Evolutionary conservation across 2,888 invertebrate species (phyloP), one percentile per base, ranked within the genome.

Genomic region (Tridacna crocea): DNA sequence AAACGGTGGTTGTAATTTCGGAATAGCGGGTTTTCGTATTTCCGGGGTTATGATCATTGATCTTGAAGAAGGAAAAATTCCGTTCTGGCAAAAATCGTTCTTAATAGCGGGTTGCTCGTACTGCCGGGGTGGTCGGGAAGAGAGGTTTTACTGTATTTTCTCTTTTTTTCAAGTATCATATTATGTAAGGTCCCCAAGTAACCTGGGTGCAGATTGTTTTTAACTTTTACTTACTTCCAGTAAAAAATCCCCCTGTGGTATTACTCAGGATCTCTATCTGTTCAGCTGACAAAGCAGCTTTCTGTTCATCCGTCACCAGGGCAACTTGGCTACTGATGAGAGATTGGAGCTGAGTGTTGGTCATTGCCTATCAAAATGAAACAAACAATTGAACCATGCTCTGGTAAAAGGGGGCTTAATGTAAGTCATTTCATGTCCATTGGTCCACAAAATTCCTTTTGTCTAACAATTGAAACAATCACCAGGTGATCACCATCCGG

Each of bases 331-430:
- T 36, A 26, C 51, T 70, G 0, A 51, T 70, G 15, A 70, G 70
- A 6, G 70, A 48, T 17, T 24, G 24, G 19, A 70, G 55, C 51
- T 70, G 70, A 8, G 22, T 26, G 13, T 48, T 26, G 17, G 70
- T 70, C 70, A 70, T 70, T 70, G 70, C 70, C 70, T 70, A 22
- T 12, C 11, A 51, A 51, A 70, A 15, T n/a, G 1, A 36, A 24
- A 36, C 10, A 12, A 2, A 10, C 47, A 48, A 1, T 47, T 13
- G 10, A 68, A n/a, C 15, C 47, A 68, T 8, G 36, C 36, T 22
- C 47, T 47, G 68, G 15, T 2, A n/a, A 10, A 48, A 68, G 48
- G n/a, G 10, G 8, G n/a, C 82, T 79, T 73, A 68, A 79, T 82
- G 74, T 13, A 79, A 70, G 3, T 8, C 15, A 10, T 19, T 1